Conservation (phyloP, 2,113 vertebrate species). For the Tor tambroides region DNA sequence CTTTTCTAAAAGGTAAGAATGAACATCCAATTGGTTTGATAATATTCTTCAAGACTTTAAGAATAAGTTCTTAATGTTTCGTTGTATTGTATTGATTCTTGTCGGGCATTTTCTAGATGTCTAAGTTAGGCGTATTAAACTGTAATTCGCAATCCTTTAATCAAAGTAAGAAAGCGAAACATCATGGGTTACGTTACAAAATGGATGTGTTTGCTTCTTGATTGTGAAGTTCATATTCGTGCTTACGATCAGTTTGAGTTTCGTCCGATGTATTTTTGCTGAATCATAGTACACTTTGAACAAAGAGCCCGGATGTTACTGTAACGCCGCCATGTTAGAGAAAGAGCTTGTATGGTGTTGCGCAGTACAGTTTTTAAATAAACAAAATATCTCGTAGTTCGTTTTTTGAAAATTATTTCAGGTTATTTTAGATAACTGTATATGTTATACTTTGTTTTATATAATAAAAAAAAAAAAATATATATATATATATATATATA, state of each 20-base stretch:
- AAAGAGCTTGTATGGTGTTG: not conserved
- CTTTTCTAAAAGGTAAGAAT: not conserved
- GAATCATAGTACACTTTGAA: conserved; percentile 34
- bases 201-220: not conserved
- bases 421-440: too few species aligned
- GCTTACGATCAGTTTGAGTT: not conserved
- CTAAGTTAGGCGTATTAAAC: not conserved
- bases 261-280: conserved; percentile 6
- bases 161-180: too few species aligned
- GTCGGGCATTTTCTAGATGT: not conserved
- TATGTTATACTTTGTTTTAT: too few species aligned
- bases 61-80: not conserved
- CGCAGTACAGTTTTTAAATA: not conserved
- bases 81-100: not conserved
- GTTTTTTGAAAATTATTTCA: too few species aligned
- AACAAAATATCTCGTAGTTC: not conserved
- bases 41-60: not conserved
- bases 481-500: too few species aligned
- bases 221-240: not conserved
- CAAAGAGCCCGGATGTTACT: conserved; percentile 49
- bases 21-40: not conserved
- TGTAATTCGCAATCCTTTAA: not conserved
- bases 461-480: too few species aligned
- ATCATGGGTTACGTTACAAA: not conserved
- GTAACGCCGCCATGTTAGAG: conserved; percentile 29